Percentiles rank a stretch among this genome's conserved stretches.
These are phyloP conservation scores for Octopus sinensis DNA, from an alignment of 1,140 invertebrate species.

Conservation along the genomic window DNA sequence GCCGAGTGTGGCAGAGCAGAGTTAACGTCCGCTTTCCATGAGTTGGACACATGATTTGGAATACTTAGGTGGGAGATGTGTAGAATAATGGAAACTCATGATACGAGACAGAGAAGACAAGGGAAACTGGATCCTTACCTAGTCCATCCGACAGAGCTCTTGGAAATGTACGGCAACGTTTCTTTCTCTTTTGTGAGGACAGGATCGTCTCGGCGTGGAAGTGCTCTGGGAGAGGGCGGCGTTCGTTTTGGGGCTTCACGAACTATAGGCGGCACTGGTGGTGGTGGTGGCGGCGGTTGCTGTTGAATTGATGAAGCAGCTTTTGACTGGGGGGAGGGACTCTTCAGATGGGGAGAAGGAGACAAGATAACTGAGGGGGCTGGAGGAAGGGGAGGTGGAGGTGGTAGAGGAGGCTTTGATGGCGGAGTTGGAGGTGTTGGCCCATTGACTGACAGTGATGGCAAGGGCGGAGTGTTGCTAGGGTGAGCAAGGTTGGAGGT, in stretches of 20 bases:
- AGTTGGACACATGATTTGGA: too few species aligned
- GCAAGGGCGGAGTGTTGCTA: neutral
- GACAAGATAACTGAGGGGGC: neutral
- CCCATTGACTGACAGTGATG: neutral
- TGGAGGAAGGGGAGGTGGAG: neutral
- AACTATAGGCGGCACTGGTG: constrained; percentile 8
- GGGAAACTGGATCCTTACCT: neutral
- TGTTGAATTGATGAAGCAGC: neutral
- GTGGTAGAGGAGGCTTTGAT: neutral
- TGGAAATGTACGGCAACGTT: neutral
- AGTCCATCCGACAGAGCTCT: constrained; percentile 11
- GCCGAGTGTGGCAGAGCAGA: too few species aligned
- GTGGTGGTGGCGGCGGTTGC: constrained; percentile 1
- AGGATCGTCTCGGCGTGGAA: neutral
- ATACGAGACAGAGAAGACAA: neutral
- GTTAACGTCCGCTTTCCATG: too few species aligned
- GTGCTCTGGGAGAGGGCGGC: neutral
- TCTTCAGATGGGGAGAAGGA: neutral
- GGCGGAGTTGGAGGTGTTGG: neutral
- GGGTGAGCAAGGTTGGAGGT: neutral
- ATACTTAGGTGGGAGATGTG: neutral
- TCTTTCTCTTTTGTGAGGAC: constrained; percentile 7
- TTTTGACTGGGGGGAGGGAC: constrained; percentile 5
- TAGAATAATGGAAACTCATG: neutral
- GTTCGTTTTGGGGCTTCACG: constrained; percentile 11